phyloP scores from a whole-genome alignment of 2,113 vertebrate species.

The Polyodon spathula region DNA sequence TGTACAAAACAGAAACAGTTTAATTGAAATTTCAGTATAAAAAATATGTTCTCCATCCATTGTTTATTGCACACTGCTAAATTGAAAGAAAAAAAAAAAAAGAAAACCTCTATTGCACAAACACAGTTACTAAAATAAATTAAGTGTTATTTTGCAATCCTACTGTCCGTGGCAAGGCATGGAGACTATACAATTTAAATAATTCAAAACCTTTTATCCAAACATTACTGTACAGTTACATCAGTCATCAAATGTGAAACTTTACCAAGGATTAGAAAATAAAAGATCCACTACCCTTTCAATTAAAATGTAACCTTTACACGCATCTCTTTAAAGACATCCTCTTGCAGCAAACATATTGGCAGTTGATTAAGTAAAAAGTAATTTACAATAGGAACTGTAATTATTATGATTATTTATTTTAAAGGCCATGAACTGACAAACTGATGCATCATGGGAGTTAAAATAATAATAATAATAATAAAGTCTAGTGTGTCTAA shows the following conservation, averaged over 20 bases:
- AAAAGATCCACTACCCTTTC: conserved; percentile 76
- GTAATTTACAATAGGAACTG: conserved; percentile 54
- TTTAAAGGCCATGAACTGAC: conserved; percentile 42
- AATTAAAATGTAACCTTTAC: conserved; percentile 75
- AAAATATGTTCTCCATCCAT: conserved; percentile 88
- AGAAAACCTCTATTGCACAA: conserved; percentile 25
- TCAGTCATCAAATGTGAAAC: conserved; percentile 27
- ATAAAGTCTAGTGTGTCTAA: conserved; percentile 34
- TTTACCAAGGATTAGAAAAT: conserved; percentile 32
- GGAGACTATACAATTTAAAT: conserved; percentile 70
- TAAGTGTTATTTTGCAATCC: conserved; percentile 62
- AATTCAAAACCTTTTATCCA: conserved; percentile 58
- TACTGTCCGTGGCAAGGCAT: conserved; percentile 46
- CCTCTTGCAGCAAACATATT: conserved; percentile 46
- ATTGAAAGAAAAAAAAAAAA: conserved; percentile 53
- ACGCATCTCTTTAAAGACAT: conserved; percentile 60
- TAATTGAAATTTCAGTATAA: conserved; percentile 97
- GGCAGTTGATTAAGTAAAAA: conserved; percentile 61
- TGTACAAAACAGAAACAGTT: conserved; percentile 77
- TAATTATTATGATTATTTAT: conserved; percentile 29
- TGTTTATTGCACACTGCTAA: conserved; percentile 65
- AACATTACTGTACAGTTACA: conserved; percentile 59
- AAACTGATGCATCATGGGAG: background rate
- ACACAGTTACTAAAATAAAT: conserved; percentile 65
- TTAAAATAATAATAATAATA: conserved; percentile 11